Base-by-base conservation (phyloP, 2,113 vertebrate species). In the Periophthalmodon schlosseri region DNA sequence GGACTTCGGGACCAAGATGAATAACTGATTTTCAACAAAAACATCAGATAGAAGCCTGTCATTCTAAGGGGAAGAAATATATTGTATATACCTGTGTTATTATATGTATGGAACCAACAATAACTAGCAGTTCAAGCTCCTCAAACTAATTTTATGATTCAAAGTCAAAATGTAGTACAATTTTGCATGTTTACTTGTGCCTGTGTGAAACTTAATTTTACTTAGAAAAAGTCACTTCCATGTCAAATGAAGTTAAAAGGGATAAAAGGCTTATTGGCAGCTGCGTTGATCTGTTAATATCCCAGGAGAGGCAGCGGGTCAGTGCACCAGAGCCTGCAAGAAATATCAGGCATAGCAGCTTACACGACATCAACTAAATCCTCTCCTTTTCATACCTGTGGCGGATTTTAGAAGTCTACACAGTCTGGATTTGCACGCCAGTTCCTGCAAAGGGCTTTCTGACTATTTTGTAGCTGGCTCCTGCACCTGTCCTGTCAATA, bases 401-500 rank as follows among this genome's bases (percentile, higher is more conserved):
- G 84, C 75, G 65, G 78, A 76, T 24, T 47, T 76, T 65, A 20
- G 69, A 61, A 67, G 74, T 58, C 23, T 69, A 36, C 36, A 33
- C n/a, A 50, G 67, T 69, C 28, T 66, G 77, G 81, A 73, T 68
- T 28, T 0, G 2, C 75, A 73, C 63, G 84, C 63, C 60, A 76
- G 61, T 13, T 64, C 16, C 52, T 76, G 69, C 39, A 63, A 82
- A 75, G 76, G 39, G 71, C 39, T 0, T 21, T n/a, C 39, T 20
- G n/a, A 74, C 73, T 57, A 23, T 21, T 61, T 58, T 10, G 39
- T 33, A 46, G 65, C 74, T 60, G 65, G 69, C 76, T 72, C 74
- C 81, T 13, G 80, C 85, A 90, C 89, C 88, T 85, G 89, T 68
- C 77, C 46, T 61, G 77, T 88, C 79, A 69, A 52, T 85, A 70